Percentiles rank a stretch among this genome's conserved stretches.
phyloP scores from a whole-genome alignment of 2,888 invertebrate genomes.

The Micoletzkya japonica region DNA sequence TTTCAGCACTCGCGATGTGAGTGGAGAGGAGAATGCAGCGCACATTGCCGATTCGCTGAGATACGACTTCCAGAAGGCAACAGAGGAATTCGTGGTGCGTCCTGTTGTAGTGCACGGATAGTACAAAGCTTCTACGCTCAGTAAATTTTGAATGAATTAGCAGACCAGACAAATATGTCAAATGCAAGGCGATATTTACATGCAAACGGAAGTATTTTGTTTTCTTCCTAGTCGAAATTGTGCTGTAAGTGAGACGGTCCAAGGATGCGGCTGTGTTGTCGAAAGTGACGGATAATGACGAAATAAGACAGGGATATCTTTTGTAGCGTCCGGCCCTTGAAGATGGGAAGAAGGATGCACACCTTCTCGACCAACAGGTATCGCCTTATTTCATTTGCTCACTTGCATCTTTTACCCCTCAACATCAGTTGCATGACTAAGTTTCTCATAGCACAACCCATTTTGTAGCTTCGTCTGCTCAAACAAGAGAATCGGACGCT shows the following conservation, averaged over 20 bases:
- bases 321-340: constrained; percentile 4
- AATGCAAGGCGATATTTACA: too few relatives aligned
- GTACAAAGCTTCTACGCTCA: too few relatives aligned
- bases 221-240: too few relatives aligned
- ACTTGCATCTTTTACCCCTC: neutral
- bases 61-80: constrained; percentile 14
- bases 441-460: neutral
- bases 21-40: constrained; percentile 10
- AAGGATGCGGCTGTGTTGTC: too few relatives aligned
- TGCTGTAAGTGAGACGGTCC: too few relatives aligned
- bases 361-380: constrained; percentile 21
- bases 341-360: constrained; percentile 16
- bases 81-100: constrained; percentile 20
- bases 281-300: too few relatives aligned
- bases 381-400: neutral
- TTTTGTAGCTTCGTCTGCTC: constrained; percentile 14
- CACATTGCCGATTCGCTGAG: neutral
- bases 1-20: constrained; percentile 16
- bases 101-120: neutral
- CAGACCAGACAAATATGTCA: too few relatives aligned
- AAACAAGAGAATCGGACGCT: constrained; percentile 15
- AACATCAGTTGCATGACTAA: neutral
- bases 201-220: too few relatives aligned
- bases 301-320: neutral
- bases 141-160: too few relatives aligned